Evolutionary conservation across 92 coral and sea anemone species (phyloP).

Genomic region (Phymanthus crucifer): DNA sequence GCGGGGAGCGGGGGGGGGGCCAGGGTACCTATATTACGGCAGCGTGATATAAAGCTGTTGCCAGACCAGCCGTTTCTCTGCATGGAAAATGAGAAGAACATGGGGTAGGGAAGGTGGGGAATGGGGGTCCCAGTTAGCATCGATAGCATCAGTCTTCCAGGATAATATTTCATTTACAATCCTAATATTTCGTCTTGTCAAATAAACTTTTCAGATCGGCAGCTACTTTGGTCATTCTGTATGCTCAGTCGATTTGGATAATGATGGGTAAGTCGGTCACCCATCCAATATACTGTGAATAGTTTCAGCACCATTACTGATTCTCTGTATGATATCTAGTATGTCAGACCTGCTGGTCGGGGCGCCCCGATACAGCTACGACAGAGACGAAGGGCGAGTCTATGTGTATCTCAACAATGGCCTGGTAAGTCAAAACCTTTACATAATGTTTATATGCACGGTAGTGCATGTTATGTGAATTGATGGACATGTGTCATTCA

Average conservation of each 20-base stretch:
- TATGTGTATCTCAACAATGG: slow-evolving; percentile 78
- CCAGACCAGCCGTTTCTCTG: too few relatives aligned
- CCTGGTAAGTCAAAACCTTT: slow-evolving; percentile 54
- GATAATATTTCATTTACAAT: too few relatives aligned
- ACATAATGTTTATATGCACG: not conserved
- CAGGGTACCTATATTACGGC: too few relatives aligned
- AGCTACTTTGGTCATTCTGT: slow-evolving; percentile 81
- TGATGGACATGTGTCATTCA: not conserved
- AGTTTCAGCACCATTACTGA: not conserved
- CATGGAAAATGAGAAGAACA: too few relatives aligned
- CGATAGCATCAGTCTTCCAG: too few relatives aligned
- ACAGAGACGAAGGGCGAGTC: slow-evolving; percentile 84
- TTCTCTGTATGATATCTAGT: slow-evolving; percentile 29
- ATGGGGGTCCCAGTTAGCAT: too few relatives aligned
- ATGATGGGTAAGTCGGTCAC: slow-evolving; percentile 65
- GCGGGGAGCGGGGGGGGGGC: too few relatives aligned
- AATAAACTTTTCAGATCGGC: slow-evolving; percentile 39
- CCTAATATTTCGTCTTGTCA: not conserved
- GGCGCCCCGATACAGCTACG: slow-evolving; percentile 69
- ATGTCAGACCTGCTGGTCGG: slow-evolving; percentile 90
- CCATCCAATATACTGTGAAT: too few relatives aligned
- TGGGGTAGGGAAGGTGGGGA: too few relatives aligned
- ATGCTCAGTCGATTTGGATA: slow-evolving; percentile 81
- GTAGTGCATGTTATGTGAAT: not conserved
- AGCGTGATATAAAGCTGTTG: too few relatives aligned